Percentiles rank a stretch among this genome's conserved stretches.
phyloP scores from a whole-genome alignment of 2,888 invertebrate species.

The Pseudoips prasinana region DNA sequence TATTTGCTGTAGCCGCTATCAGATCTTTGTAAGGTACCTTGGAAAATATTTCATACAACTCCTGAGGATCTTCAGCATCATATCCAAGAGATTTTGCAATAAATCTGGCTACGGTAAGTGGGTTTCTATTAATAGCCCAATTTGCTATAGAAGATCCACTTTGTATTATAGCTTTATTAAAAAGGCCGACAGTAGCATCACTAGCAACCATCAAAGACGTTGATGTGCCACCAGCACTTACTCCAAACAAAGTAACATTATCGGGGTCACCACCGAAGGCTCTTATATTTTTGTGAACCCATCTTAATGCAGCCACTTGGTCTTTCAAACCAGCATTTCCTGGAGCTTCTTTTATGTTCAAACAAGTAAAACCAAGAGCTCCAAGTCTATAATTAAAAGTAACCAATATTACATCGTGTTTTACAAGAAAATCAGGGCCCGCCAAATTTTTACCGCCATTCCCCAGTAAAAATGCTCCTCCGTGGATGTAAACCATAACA shows the following conservation, averaged over 20 bases:
- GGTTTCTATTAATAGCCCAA: slow-evolving; percentile 61
- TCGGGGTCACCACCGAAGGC: slow-evolving; percentile 69
- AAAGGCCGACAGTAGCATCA: slow-evolving; percentile 54
- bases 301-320: slow-evolving; percentile 63
- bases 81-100: slow-evolving; percentile 54
- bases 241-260: slow-evolving; percentile 65
- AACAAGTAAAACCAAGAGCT: slow-evolving; percentile 64
- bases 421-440: slow-evolving; percentile 62
- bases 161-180: slow-evolving; percentile 62
- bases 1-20: slow-evolving; percentile 38
- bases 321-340: slow-evolving; percentile 70
- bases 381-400: slow-evolving; percentile 72
- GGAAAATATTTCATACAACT: slow-evolving; percentile 55
- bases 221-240: slow-evolving; percentile 65
- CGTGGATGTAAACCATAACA: slow-evolving; percentile 72
- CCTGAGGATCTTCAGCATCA: slow-evolving; percentile 51
- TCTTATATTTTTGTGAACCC: slow-evolving; percentile 67
- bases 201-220: slow-evolving; percentile 54
- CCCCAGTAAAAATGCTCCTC: slow-evolving; percentile 67
- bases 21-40: slow-evolving; percentile 47
- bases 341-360: slow-evolving; percentile 63
- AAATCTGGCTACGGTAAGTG: slow-evolving; percentile 53
- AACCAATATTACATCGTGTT: slow-evolving; percentile 61
- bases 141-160: slow-evolving; percentile 60
- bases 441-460: slow-evolving; percentile 64